Percentiles rank a stretch among this genome's conserved stretches.
Conservation (phyloP, 1,140 invertebrate species). For the Telenomus remus region DNA sequence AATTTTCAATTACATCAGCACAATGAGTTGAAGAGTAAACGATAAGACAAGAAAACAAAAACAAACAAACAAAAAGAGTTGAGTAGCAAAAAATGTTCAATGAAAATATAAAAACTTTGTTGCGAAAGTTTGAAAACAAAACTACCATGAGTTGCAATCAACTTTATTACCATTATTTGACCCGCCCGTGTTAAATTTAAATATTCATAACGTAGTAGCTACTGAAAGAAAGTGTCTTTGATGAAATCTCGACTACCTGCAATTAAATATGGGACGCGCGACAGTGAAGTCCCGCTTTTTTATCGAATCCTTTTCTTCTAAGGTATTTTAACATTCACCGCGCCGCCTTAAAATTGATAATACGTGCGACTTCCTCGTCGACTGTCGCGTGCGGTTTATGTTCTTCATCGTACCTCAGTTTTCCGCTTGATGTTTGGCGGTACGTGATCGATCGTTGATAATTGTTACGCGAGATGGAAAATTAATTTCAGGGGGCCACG, state of each 20-base stretch:
- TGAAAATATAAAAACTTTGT: no score
- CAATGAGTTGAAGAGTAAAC: no score
- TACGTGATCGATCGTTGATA: constrained; percentile 60
- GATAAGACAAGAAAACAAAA: no score
- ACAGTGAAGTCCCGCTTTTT: constrained; percentile 12
- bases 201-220: background rate
- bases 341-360: constrained; percentile 36
- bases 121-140: no score
- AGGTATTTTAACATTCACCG: constrained; percentile 7
- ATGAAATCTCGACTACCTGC: constrained; percentile 2
- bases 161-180: background rate
- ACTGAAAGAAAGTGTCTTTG: background rate
- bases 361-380: constrained; percentile 48
- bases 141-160: background rate
- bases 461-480: constrained; percentile 61
- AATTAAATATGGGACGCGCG: constrained; percentile 38
- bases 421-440: constrained; percentile 47
- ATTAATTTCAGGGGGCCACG: constrained; percentile 66
- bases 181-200: background rate
- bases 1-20: background rate
- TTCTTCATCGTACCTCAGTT: constrained; percentile 13
- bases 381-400: constrained; percentile 49
- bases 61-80: no score
- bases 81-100: no score
- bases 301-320: constrained; percentile 26